These are phyloP conservation scores for Aleiodes leptofemur DNA, from an alignment of 2,888 invertebrate species.

Conservation along the genomic window DNA sequence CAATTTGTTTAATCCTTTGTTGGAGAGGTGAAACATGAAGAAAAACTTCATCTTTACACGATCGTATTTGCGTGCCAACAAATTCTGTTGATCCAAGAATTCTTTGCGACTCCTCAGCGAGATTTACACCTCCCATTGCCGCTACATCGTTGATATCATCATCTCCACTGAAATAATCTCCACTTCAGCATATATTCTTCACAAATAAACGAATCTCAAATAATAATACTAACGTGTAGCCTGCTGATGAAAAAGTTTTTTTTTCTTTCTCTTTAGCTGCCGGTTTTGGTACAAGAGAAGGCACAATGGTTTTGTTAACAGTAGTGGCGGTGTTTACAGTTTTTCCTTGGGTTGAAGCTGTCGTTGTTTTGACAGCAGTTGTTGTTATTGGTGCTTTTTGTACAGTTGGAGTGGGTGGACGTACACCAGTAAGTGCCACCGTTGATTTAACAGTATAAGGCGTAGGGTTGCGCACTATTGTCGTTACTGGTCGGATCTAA, in stretches of 20 bases:
- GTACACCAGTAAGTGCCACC: slow-evolving; percentile 65
- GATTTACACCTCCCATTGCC: slow-evolving; percentile 98
- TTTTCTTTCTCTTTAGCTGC: slow-evolving; percentile 87
- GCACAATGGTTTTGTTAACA: slow-evolving; percentile 78
- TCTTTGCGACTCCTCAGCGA: slow-evolving; percentile 96
- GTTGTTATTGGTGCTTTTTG: slow-evolving; percentile 62
- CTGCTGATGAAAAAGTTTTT: slow-evolving; percentile 80
- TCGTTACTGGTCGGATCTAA: slow-evolving; percentile 71
- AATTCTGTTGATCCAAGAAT: slow-evolving; percentile 94
- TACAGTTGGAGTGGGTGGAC: slow-evolving; percentile 57
- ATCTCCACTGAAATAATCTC: slow-evolving; percentile 82
- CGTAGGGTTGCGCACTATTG: slow-evolving; percentile 69
- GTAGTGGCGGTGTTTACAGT: slow-evolving; percentile 70
- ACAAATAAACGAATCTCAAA: slow-evolving; percentile 25
- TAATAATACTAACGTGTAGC: slow-evolving; percentile 74
- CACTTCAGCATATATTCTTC: slow-evolving; percentile 52
- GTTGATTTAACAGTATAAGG: slow-evolving; percentile 70
- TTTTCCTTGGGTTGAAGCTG: slow-evolving; percentile 64
- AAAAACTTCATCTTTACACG: slow-evolving; percentile 95
- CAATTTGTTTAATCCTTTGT: slow-evolving; percentile 84
- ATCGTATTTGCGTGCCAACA: slow-evolving; percentile 90
- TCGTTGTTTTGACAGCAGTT: slow-evolving; percentile 70
- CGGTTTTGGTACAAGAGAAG: slow-evolving; percentile 78
- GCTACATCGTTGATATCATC: slow-evolving; percentile 99
- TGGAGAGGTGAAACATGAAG: slow-evolving; percentile 87